These are phyloP conservation scores for Falco biarmicus DNA, from an alignment of 2,797 vertebrate genomes.

Conservation along the genomic window DNA sequence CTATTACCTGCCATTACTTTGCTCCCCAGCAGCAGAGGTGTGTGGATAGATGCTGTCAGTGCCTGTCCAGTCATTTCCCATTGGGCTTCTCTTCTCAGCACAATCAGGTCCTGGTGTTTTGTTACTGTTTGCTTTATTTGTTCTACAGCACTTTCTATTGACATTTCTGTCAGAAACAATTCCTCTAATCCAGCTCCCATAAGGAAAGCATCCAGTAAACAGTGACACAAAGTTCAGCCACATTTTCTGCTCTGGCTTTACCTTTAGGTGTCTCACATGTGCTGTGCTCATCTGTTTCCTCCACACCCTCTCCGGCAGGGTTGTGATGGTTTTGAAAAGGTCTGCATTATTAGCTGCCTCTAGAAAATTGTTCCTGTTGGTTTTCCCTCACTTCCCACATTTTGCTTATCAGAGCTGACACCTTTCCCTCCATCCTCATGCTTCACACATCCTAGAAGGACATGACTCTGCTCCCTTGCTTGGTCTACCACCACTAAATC, in stretches of 20 bases:
- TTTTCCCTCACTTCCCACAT: not conserved
- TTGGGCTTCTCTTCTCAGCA: not conserved
- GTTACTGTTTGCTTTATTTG: not conserved
- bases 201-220: not conserved
- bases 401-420: not conserved
- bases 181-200: not conserved
- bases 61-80: not conserved
- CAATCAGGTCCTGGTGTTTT: not conserved
- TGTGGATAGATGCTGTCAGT: not conserved
- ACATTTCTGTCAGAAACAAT: not conserved
- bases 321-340: not conserved
- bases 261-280: rapidly evolving
- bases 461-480: not conserved
- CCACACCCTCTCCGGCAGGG: not conserved
- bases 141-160: not conserved
- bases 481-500: not conserved
- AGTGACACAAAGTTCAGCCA: not conserved
- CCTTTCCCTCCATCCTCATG: not conserved
- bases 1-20: not conserved
- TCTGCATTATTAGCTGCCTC: not conserved
- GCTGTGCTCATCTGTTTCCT: not conserved
- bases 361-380: not conserved
- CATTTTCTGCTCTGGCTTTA: not conserved
- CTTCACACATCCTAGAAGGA: not conserved
- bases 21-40: not conserved